Evolutionary conservation across 2,888 invertebrate species (phyloP).

Genomic region (Phrixothrix hirtus): DNA sequence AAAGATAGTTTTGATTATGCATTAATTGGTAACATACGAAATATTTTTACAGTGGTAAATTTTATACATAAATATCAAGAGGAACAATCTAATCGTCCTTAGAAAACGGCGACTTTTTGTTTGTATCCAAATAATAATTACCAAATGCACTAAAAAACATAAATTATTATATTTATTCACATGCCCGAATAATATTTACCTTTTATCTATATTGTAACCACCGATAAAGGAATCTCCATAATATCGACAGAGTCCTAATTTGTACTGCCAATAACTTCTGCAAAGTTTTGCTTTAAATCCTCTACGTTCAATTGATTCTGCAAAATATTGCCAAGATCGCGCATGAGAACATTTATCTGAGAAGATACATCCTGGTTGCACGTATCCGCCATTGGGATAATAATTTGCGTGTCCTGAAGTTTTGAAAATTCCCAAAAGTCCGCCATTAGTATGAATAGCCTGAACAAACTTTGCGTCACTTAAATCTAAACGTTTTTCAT

Average conservation of each 20-base stretch:
- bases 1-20: no score
- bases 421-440: slow-evolving; percentile 26
- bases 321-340: slow-evolving; percentile 49
- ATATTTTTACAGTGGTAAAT: no score
- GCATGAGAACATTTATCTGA: slow-evolving; percentile 46
- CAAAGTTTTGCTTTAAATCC: slow-evolving; percentile 29
- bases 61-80: no score
- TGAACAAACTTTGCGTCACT: no score
- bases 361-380: slow-evolving; percentile 32
- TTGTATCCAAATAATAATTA: slow-evolving; percentile 2
- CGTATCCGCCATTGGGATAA: slow-evolving; percentile 32
- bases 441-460: slow-evolving; percentile 30
- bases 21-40: no score
- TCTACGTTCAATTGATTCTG: no score
- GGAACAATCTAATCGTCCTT: no score
- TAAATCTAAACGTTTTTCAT: slow-evolving; percentile 22
- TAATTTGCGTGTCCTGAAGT: slow-evolving; percentile 33
- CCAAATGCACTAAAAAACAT: not conserved
- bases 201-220: not conserved
- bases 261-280: not conserved
- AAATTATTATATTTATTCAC: not conserved
- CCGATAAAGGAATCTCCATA: not conserved
- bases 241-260: not conserved
- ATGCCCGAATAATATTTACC: not conserved
- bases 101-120: not conserved